Percentiles rank a stretch among this genome's conserved stretches.
These are phyloP conservation scores for Sycobia sp. DNA, from an alignment of 1,140 invertebrate species.

Conservation along the genomic window DNA sequence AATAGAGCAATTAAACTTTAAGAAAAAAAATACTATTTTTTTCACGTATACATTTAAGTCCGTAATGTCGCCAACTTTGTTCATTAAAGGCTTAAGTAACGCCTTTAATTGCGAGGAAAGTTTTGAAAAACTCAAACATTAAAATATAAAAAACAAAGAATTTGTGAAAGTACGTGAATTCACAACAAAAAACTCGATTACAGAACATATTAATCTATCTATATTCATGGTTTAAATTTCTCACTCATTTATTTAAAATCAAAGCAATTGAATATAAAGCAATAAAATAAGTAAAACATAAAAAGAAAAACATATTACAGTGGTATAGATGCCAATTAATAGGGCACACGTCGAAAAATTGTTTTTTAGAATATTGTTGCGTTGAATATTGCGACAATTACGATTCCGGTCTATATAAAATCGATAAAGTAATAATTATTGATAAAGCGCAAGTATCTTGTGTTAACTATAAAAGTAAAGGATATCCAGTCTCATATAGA, in stretches of 20 bases:
- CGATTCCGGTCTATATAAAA: background rate
- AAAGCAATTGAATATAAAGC: background rate
- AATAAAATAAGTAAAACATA: background rate
- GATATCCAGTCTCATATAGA: slow-evolving; percentile 40
- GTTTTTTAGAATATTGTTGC: slow-evolving; percentile 6
- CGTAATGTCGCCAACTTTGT: background rate
- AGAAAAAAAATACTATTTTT: background rate
- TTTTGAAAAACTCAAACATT: background rate
- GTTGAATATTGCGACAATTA: slow-evolving; percentile 20
- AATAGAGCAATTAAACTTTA: too few relatives aligned
- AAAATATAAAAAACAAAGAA: background rate
- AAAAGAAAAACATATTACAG: background rate
- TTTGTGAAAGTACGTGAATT: background rate
- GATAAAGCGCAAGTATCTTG: slow-evolving; percentile 10
- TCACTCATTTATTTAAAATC: background rate
- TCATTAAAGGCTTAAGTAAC: background rate
- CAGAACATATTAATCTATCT: too few relatives aligned
- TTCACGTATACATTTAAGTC: slow-evolving; percentile 1
- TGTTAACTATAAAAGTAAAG: slow-evolving; percentile 32
- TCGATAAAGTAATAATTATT: background rate
- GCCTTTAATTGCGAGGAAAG: background rate
- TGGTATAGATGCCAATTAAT: slow-evolving; percentile 30
- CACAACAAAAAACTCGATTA: background rate
- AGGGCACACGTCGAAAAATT: slow-evolving; percentile 23
- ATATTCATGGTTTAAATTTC: background rate